Percentiles rank a stretch among this genome's conserved stretches.
Evolutionary conservation across 2,888 invertebrate genomes (phyloP).

Genomic region (Drosophila atroscutellata): DNA sequence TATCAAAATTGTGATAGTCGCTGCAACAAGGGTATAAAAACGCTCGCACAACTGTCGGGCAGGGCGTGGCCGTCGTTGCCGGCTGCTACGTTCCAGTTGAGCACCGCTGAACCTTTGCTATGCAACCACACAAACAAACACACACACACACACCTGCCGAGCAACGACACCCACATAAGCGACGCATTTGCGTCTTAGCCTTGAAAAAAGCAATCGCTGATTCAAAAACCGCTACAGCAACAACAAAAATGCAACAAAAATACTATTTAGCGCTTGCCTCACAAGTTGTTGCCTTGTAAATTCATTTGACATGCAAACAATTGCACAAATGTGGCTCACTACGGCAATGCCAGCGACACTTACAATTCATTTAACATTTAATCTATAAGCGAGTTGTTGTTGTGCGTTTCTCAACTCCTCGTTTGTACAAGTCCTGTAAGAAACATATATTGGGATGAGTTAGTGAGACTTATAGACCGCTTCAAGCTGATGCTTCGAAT

Average conservation of each 20-base stretch:
- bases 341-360: background rate
- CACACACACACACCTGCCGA: slow-evolving; percentile 30
- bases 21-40: background rate
- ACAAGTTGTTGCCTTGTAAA: slow-evolving; percentile 16
- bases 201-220: slow-evolving; percentile 33
- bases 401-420: background rate
- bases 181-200: slow-evolving; percentile 45
- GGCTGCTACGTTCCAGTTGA: slow-evolving; percentile 48
- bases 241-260: background rate
- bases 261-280: background rate
- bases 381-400: background rate
- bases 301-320: slow-evolving; percentile 7
- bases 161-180: slow-evolving; percentile 39
- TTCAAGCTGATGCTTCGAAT: background rate
- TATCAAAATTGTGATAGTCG: background rate
- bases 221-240: slow-evolving; percentile 5
- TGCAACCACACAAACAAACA: slow-evolving; percentile 13
- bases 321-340: slow-evolving; percentile 9
- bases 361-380: too few relatives aligned
- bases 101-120: slow-evolving; percentile 39
- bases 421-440: background rate
- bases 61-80: slow-evolving; percentile 25
- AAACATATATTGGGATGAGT: background rate
- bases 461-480: background rate
- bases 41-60: slow-evolving; percentile 4